These are phyloP conservation scores for Pyrgilauda ruficollis DNA, from an alignment of 2,113 vertebrate species.

Conservation along the genomic window DNA sequence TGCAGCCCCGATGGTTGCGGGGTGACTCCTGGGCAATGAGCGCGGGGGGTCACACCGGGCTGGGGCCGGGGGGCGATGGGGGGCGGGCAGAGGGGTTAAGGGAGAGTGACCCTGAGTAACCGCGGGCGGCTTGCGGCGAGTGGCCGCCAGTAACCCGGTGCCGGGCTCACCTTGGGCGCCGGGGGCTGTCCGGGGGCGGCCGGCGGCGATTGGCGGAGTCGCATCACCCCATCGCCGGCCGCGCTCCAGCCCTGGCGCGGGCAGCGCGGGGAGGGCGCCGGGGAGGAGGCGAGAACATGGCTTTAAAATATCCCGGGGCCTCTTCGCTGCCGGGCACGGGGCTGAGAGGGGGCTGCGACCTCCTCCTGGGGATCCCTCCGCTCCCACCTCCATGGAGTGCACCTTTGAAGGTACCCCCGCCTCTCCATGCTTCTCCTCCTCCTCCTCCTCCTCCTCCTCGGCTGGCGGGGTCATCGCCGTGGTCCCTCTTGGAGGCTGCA, in stretches of 20 bases:
- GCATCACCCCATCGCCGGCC: constrained; percentile 91
- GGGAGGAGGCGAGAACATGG: background rate
- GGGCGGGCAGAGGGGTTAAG: background rate
- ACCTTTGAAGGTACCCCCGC: constrained; percentile 63
- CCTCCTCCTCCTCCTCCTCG: background rate
- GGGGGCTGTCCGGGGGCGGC: constrained; percentile 36
- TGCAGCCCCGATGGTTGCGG: background rate
- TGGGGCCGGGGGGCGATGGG: background rate
- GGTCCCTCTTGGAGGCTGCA: background rate
- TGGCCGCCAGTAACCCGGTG: constrained; percentile 85
- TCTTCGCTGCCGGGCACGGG: background rate
- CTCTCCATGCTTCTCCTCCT: background rate
- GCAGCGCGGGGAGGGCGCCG: background rate
- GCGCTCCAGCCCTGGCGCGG: constrained; percentile 44
- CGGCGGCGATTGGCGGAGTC: constrained; percentile 84
- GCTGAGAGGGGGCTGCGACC: background rate
- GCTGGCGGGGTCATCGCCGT: background rate
- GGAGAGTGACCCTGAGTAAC: constrained; percentile 63
- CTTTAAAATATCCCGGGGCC: background rate
- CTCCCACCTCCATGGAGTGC: background rate
- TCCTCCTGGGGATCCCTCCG: background rate
- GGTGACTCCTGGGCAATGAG: background rate
- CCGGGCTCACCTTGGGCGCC: constrained; percentile 48
- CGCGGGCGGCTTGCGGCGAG: background rate
- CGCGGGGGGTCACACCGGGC: fast-evolving